phyloP scores from a whole-genome alignment of 1,140 invertebrate species.

The Hycleus phaleratus region DNA sequence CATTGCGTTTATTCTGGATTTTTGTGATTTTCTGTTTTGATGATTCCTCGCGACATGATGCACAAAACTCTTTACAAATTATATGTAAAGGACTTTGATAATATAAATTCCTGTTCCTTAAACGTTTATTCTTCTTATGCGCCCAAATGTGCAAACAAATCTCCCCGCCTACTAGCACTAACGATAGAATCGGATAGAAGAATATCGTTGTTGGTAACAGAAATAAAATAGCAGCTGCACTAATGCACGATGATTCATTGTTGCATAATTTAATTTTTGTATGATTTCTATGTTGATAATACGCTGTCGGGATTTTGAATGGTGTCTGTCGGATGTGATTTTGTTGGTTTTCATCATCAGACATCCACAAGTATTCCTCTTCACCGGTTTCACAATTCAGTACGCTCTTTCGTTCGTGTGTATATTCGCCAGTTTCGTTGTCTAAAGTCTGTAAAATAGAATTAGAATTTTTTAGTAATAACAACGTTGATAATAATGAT shows the following conservation, averaged over 20 bases:
- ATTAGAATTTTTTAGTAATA: not conserved
- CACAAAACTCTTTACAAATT: slow-evolving; percentile 51
- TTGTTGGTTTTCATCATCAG: not conserved
- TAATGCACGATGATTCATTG: not conserved
- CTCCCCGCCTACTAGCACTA: slow-evolving; percentile 35
- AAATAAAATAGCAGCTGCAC: slow-evolving; percentile 26
- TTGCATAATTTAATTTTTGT: not conserved
- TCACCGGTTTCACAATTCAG: slow-evolving; percentile 31
- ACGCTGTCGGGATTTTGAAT: slow-evolving; percentile 2
- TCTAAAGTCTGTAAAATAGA: slow-evolving; percentile 15
- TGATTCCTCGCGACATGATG: slow-evolving; percentile 38
- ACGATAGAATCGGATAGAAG: slow-evolving; percentile 35
- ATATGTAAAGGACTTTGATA: slow-evolving; percentile 51
- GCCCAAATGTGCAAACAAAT: slow-evolving; percentile 47
- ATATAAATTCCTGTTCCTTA: slow-evolving; percentile 44
- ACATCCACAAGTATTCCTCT: slow-evolving; percentile 7
- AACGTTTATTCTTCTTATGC: slow-evolving; percentile 47
- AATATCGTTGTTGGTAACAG: slow-evolving; percentile 41
- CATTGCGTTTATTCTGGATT: slow-evolving; percentile 23
- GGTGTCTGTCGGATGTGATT: too few species aligned
- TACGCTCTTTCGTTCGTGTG: not conserved
- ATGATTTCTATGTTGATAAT: not conserved
- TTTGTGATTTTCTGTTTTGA: slow-evolving; percentile 26
- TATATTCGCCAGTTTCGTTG: slow-evolving; percentile 29
- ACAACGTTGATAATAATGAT: too few species aligned